Percentiles rank a stretch among this genome's conserved stretches.
Evolutionary conservation across 2,113 vertebrate species (phyloP).

Genomic region (Mormoops blainvillei): DNA sequence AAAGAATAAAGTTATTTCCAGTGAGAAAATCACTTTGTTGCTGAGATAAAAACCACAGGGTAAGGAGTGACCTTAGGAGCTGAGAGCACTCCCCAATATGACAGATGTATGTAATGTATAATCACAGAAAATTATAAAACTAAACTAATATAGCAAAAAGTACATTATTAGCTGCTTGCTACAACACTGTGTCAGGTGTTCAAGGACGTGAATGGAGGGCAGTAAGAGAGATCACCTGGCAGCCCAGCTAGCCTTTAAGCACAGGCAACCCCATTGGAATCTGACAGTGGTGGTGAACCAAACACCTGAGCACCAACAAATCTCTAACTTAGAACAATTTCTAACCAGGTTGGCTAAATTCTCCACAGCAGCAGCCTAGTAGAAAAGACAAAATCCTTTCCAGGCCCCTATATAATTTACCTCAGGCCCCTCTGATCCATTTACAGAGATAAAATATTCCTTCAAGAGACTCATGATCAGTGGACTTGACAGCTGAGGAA

Average conservation of each 20-base stretch:
- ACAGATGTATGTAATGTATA: background rate
- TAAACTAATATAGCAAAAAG: background rate
- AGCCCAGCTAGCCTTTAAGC: background rate
- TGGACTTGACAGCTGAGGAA: too few species aligned
- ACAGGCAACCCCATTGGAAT: background rate
- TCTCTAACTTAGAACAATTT: background rate
- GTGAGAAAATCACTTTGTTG: too few species aligned
- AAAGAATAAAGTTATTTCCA: background rate
- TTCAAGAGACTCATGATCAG: too few species aligned
- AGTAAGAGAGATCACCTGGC: background rate
- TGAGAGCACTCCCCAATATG: background rate
- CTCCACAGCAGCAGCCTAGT: background rate
- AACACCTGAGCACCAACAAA: background rate
- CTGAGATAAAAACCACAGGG: background rate
- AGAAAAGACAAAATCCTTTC: background rate
- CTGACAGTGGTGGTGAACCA: background rate
- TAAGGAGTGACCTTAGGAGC: background rate
- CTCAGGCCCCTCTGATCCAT: too few species aligned
- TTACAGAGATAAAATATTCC: too few species aligned
- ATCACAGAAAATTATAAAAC: background rate
- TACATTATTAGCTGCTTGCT: background rate
- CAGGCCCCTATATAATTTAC: background rate
- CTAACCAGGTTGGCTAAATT: background rate
- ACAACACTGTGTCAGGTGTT: background rate
- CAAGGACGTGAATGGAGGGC: background rate